Evolutionary conservation across 1,140 invertebrate species (phyloP).

Genomic region (Heliconius hermathena): DNA sequence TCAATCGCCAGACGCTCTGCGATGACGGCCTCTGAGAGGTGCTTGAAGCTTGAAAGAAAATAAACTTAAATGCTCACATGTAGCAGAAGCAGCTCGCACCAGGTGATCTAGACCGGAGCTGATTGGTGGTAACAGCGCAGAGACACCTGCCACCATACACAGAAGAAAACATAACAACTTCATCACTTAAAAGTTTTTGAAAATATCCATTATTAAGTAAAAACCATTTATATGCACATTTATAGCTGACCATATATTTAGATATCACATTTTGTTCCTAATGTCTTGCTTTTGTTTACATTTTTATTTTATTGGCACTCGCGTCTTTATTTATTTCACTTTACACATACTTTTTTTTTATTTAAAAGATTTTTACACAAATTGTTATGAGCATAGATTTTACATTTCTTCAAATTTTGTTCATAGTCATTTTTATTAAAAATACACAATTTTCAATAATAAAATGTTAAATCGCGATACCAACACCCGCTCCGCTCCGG

Average conservation of each 20-base stretch:
- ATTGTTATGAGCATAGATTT: too few species aligned
- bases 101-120: constrained; percentile 52
- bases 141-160: constrained; percentile 26
- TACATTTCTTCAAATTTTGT: too few species aligned
- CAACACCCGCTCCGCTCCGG: neutral
- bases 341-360: neutral
- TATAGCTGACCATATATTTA: neutral
- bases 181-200: constrained; percentile 12
- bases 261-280: neutral
- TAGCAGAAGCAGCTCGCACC: constrained; percentile 52
- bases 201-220: neutral
- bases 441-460: neutral
- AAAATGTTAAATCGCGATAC: neutral
- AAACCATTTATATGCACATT: neutral
- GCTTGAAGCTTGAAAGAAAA: too few species aligned
- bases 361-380: neutral
- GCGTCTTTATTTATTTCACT: neutral
- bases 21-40: too few species aligned
- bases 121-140: constrained; percentile 46
- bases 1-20: too few species aligned
- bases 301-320: neutral
- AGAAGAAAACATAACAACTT: constrained; percentile 22
- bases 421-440: neutral
- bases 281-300: neutral
- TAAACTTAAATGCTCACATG: constrained; percentile 55